phyloP scores from a whole-genome alignment of 2,113 vertebrate genomes.

The Haemorhous mexicanus region DNA sequence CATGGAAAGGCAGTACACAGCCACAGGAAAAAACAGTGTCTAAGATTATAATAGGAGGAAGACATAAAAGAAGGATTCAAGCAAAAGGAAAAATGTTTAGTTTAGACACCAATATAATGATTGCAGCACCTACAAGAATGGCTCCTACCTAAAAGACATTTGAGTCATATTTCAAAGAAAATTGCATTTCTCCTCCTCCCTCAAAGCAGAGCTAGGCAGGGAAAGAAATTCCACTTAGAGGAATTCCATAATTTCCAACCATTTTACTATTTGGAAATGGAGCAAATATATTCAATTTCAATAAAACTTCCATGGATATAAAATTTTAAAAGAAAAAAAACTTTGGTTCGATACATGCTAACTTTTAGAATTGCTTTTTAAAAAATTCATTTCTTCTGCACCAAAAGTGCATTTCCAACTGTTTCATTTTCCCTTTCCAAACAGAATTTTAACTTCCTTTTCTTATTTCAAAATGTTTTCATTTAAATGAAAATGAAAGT shows the following conservation, averaged over 20 bases:
- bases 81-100: background rate
- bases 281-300: background rate
- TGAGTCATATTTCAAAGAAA: background rate
- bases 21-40: background rate
- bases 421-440: background rate
- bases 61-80: background rate
- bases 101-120: background rate
- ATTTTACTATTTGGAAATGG: background rate
- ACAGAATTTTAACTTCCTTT: slow-evolving; percentile 1
- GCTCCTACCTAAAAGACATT: background rate
- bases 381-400: background rate
- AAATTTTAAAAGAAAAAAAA: background rate
- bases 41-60: background rate
- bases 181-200: background rate
- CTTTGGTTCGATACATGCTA: background rate
- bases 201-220: background rate
- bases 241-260: background rate
- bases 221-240: background rate
- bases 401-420: background rate
- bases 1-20: background rate
- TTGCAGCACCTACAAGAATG: background rate
- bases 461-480: slow-evolving; percentile 7
- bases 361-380: background rate
- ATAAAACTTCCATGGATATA: background rate
- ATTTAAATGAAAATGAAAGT: slow-evolving; percentile 4